Conservation (phyloP, 1,140 invertebrate species). For the Drosophila nebulosa region DNA sequence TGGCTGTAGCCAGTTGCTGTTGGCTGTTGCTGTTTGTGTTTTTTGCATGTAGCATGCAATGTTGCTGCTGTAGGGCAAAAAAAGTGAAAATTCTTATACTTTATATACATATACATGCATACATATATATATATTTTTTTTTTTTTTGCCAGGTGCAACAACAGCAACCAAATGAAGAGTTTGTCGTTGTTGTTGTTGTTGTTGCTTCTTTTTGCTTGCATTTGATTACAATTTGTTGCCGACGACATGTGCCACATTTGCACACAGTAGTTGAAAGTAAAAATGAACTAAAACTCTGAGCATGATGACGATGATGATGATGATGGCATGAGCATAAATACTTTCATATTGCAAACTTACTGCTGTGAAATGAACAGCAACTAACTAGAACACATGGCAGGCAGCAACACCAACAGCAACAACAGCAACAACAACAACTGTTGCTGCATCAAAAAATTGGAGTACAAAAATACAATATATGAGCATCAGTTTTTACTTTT, state of each 20-base stretch:
- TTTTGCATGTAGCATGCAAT: constrained; percentile 64
- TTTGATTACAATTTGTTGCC: constrained; percentile 72
- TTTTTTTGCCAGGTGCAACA: constrained; percentile 11
- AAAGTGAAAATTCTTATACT: constrained; percentile 73
- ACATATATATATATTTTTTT: constrained; percentile 3
- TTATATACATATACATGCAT: constrained; percentile 1
- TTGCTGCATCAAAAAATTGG: constrained; percentile 39
- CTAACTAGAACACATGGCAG: constrained; percentile 55
- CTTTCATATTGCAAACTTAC: neutral
- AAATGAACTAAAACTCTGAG: constrained; percentile 49
- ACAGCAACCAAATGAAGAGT: constrained; percentile 18
- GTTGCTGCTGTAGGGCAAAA: constrained; percentile 33
- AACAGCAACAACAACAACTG: constrained; percentile 26
- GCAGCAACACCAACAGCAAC: constrained; percentile 5
- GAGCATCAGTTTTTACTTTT: constrained; percentile 42
- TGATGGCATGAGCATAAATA: constrained; percentile 59
- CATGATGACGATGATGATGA: constrained; percentile 30
- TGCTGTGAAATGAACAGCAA: constrained; percentile 49
- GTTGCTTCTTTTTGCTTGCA: constrained; percentile 42
- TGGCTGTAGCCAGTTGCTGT: no score
- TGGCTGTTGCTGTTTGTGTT: constrained; percentile 5
- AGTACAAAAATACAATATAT: constrained; percentile 33
- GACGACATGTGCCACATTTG: constrained; percentile 72
- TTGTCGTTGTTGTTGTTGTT: neutral
- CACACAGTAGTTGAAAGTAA: constrained; percentile 36